phyloP scores from a whole-genome alignment of 2,797 vertebrate species.

The Ficedula albicollis region DNA sequence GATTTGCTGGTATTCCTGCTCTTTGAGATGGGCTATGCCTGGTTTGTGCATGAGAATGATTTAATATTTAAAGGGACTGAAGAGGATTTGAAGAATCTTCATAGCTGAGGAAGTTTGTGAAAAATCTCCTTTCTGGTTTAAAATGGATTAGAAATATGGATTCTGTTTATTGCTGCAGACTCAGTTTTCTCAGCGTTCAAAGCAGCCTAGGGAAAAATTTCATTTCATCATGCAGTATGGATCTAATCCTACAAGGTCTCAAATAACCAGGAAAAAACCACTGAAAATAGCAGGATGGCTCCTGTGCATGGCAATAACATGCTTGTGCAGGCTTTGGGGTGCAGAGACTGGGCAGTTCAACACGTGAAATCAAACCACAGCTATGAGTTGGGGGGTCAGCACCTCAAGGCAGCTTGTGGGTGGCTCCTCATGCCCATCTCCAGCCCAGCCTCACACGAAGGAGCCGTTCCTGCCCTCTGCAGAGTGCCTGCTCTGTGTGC shows the following conservation, averaged over 20 bases:
- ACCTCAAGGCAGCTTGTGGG: not conserved
- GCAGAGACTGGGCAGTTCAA: not conserved
- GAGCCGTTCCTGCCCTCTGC: not conserved
- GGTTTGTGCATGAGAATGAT: slow-evolving; percentile 8
- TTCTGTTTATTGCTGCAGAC: not conserved
- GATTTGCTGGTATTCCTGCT: slow-evolving; percentile 1
- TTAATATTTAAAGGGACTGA: slow-evolving; percentile 3
- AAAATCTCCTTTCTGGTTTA: slow-evolving; percentile 20
- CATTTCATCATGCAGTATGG: not conserved
- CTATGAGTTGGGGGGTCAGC: not conserved
- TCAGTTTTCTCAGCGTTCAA: not conserved
- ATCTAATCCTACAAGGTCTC: not conserved
- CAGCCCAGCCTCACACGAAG: fast-evolving
- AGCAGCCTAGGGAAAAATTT: not conserved
- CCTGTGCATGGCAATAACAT: fast-evolving
- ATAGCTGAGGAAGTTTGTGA: not conserved
- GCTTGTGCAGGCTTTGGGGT: not conserved
- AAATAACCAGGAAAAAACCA: not conserved
- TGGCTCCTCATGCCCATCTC: not conserved
- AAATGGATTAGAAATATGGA: slow-evolving; percentile 20
- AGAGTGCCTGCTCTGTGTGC: not conserved
- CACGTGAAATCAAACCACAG: not conserved
- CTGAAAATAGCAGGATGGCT: not conserved
- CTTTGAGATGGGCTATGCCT: not conserved
- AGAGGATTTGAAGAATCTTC: slow-evolving; percentile 27